Percentiles rank a stretch among this genome's conserved stretches.
Conservation (phyloP, 2,113 vertebrate genomes). For the Gavialis gangeticus region DNA sequence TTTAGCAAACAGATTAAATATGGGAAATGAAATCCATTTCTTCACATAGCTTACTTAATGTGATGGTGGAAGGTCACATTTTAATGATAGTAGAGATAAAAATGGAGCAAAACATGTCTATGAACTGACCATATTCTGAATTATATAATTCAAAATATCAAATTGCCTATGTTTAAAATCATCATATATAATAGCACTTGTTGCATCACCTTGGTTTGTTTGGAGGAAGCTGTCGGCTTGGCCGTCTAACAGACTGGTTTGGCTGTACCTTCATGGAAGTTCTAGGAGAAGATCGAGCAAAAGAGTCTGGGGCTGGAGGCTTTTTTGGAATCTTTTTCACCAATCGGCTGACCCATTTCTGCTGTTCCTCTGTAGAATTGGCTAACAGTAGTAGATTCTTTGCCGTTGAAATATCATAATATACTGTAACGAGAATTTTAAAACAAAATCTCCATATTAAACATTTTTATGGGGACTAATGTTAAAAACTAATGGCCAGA, state of each 20-base stretch:
- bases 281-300: constrained; percentile 94
- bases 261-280: constrained; percentile 94
- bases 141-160: background rate
- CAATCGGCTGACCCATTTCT: constrained; percentile 97
- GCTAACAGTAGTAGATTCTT: constrained; percentile 97
- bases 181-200: background rate
- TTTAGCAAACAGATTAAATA: accelerated
- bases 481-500: background rate
- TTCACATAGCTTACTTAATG: background rate
- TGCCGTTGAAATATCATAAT: constrained; percentile 96
- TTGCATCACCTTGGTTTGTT: constrained; percentile 93
- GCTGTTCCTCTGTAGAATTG: constrained; percentile 94
- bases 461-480: background rate
- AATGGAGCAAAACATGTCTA: background rate
- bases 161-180: background rate
- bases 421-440: constrained; percentile 83
- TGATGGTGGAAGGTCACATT: background rate
- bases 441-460: background rate
- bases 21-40: background rate
- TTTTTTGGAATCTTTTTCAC: constrained; percentile 99
- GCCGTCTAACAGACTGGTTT: constrained; percentile 94
- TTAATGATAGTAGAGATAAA: background rate
- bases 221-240: constrained; percentile 93
- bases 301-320: constrained; percentile 90
- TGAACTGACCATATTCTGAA: background rate